Evolutionary conservation across 2,797 vertebrate species (phyloP).

Genomic region (Hybognathus amarus): DNA sequence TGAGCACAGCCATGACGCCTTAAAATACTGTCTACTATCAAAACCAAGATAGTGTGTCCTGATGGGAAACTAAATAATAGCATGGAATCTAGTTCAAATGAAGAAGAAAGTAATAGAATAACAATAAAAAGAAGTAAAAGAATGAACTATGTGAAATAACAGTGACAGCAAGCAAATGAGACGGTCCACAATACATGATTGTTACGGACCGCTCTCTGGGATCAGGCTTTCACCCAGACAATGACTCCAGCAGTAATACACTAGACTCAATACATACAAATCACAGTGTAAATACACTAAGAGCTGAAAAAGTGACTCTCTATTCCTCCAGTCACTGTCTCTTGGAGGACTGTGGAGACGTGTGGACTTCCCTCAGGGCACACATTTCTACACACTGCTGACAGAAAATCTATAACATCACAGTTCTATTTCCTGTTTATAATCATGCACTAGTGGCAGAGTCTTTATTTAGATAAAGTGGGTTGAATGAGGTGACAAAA

Average conservation of each 20-base stretch:
- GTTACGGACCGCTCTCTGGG: not conserved
- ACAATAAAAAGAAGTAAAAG: not conserved
- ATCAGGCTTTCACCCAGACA: not conserved
- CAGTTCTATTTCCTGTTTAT: slow-evolving; percentile 47
- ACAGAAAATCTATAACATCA: slow-evolving; percentile 57
- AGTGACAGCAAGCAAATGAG: not conserved
- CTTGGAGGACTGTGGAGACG: not conserved
- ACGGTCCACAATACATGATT: not conserved
- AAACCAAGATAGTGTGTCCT: no score
- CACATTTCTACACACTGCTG: slow-evolving; percentile 19
- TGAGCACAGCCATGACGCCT: no score
- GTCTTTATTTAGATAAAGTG: not conserved
- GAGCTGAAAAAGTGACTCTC: not conserved
- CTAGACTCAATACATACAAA: slow-evolving; percentile 25
- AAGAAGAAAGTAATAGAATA: not conserved
- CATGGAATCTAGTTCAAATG: no score
- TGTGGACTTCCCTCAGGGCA: slow-evolving; percentile 18
- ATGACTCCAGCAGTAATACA: not conserved
- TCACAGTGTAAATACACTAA: slow-evolving; percentile 2
- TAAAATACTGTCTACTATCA: no score
- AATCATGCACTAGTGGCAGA: slow-evolving; percentile 34
- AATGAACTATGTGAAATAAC: no score
- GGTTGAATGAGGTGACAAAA: not conserved
- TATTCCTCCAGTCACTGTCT: slow-evolving; percentile 15
- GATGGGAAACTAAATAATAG: no score